Evolutionary conservation across 2,113 vertebrate species (phyloP).

Genomic region (Amphiprion percula): DNA sequence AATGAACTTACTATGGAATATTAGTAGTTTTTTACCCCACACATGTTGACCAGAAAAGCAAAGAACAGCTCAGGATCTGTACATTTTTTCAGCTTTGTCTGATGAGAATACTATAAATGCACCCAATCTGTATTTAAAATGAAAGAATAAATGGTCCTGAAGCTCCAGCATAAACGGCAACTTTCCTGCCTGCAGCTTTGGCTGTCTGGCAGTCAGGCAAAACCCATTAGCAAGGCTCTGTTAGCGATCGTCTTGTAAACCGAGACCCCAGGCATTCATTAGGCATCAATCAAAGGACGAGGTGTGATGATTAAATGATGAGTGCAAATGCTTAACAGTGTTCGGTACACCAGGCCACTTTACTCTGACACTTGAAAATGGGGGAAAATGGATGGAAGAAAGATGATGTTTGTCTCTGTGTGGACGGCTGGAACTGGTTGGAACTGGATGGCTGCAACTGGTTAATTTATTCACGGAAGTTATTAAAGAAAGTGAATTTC

Average conservation of each 20-base stretch:
- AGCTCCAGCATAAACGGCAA: conserved; percentile 11
- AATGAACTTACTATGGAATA: no score
- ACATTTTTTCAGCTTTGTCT: background rate
- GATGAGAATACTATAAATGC: background rate
- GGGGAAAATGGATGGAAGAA: conserved; percentile 56
- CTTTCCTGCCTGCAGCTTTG: conserved; percentile 17
- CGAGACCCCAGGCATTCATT: conserved; percentile 90
- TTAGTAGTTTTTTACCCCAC: background rate
- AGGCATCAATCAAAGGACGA: conserved; percentile 86
- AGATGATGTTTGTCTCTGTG: conserved; percentile 39
- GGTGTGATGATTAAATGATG: conserved; percentile 91
- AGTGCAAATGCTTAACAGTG: conserved; percentile 78
- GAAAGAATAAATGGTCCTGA: conserved; percentile 10
- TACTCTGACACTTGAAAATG: conserved; percentile 70
- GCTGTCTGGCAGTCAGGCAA: conserved; percentile 55
- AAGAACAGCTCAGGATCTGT: background rate
- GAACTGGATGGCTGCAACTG: conserved; percentile 32
- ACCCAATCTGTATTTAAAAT: background rate
- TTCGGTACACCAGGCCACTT: conserved; percentile 66
- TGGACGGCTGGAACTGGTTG: conserved; percentile 14
- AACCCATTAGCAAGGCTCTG: conserved; percentile 91
- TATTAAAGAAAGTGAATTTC: conserved; percentile 60
- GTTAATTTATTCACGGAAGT: conserved; percentile 59
- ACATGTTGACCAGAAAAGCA: background rate
- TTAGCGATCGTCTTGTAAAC: conserved; percentile 91